Evolutionary conservation across 2,113 vertebrate genomes (phyloP), one percentile per base, ranked within the genome.

Genomic region (Gavialis gangeticus): DNA sequence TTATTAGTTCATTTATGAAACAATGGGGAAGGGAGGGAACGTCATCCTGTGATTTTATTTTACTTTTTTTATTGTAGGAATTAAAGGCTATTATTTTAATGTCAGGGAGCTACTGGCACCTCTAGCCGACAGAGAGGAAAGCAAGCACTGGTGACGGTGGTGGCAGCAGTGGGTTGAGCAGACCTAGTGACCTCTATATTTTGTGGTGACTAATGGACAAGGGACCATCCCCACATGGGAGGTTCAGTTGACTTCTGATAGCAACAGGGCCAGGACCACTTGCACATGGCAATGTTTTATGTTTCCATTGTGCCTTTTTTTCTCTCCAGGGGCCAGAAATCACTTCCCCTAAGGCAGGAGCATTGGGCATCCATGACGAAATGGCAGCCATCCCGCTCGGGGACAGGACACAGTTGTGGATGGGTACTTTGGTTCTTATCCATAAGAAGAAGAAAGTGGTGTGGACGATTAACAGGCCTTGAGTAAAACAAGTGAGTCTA

Each of bases 1-100:
- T 94, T 93, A 96, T 96, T 90, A 92, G 82, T 63, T 96, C 76
- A 91, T 97, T 97, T 97, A 88, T 94, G 82, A 80, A 91, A 95
- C 81, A 89, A 66, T 30, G 69, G 96, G 22, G 87, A 46, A 78
- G 60, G 25, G 46, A 94, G 85, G 55, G 19, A 92, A 92, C 27
- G 19, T 1, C 15, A 80, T 46, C 30, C 69, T 80, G 54, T 2
- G 58, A 64, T 94, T 85, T 94, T 67, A 5, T 24, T 84, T 92
- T 83, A 85, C 46, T 46, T 62, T 62, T 62, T 62, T 60, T 55
- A 78, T 62, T 59, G 67, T 16, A 93, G 84, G 46, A 90, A 89
- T 85, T 91, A 88, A 89, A 24, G 56, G 73, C 87, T 79, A 75
- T 89, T 58, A 64, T 62, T 30, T 21, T 73, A 95, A 91, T 79